Evolutionary conservation across 1,140 invertebrate species (phyloP), one percentile per base, ranked within the genome.

Genomic region (Camponotus pennsylvanicus): DNA sequence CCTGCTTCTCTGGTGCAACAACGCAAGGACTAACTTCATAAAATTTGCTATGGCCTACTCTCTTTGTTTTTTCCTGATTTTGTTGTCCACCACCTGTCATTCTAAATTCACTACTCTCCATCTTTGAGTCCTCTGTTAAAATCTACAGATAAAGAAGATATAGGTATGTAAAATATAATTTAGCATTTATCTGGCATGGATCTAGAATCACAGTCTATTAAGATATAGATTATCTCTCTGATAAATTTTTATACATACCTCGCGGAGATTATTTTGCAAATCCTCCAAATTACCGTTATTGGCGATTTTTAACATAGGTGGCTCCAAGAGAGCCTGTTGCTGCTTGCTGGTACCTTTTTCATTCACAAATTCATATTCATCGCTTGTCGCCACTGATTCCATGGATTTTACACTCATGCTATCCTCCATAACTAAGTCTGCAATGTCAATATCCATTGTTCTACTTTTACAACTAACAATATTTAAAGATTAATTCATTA

Each of bases 291-390:
- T 96, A 75, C 97, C 97, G 94, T 97, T 97, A 90, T 97, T 96
- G 18, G 96, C 96, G 89, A 98, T 97, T 92, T 97, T 97, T 83
- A 98, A 94, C 88, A 97, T 97, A 45, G 97, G 97, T 57, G 95
- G 95, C 84, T 96, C 96, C 45, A 95, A 88, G 40, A 94, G 85
- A 59, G 89, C 88, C 66, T 93, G 92, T 3, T 93, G 92, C 79
- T 94, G 93, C 86, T 94, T 95, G 21, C 92, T 93, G 77, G 77
- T 94, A 90, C 91, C 94, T 86, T 92, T 94, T 67, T 94, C 94
- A 77, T 92, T 95, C 89, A 98, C 96, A 93, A 98, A 97, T 95
- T 98, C 97, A 95, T 97, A 98, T 93, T 98, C 98, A 86, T 98
- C 98, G 93, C 97, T 98, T 57, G 97, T 98, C 71, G 97, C 97